phyloP scores from a whole-genome alignment of 2,888 invertebrate species.

The Pollenia labialis region DNA sequence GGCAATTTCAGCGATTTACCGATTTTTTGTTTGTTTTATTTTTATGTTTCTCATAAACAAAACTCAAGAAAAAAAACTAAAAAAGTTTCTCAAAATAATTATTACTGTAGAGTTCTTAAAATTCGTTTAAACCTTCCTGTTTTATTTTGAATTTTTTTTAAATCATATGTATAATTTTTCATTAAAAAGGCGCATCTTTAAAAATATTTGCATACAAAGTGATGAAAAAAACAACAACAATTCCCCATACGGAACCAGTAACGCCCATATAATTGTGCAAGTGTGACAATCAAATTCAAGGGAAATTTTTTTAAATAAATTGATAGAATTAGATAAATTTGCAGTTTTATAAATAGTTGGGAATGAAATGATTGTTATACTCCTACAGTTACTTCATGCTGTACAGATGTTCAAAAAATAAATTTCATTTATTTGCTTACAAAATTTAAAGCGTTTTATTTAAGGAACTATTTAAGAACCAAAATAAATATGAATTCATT shows the following conservation, averaged over 20 bases:
- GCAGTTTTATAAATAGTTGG: background rate
- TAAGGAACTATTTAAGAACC: too few relatives aligned
- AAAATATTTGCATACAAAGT: slow-evolving; percentile 31
- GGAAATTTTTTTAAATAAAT: slow-evolving; percentile 2
- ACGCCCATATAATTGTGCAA: background rate
- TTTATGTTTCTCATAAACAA: too few relatives aligned
- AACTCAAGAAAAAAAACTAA: too few relatives aligned
- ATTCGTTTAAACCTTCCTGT: background rate
- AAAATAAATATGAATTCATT: too few relatives aligned
- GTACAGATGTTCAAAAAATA: background rate
- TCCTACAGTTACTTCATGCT: background rate
- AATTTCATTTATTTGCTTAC: background rate
- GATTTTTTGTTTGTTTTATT: too few relatives aligned
- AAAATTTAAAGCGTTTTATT: background rate
- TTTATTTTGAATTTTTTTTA: slow-evolving; percentile 4
- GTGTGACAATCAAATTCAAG: background rate
- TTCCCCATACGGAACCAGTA: slow-evolving; percentile 3
- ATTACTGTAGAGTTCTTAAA: background rate
- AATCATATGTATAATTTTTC: slow-evolving; percentile 2
- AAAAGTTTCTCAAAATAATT: too few relatives aligned
- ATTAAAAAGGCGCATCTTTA: slow-evolving; percentile 34
- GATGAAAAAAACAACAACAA: slow-evolving; percentile 7
- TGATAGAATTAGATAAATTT: background rate
- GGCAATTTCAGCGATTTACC: too few relatives aligned
- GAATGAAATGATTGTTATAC: background rate